Conservation (phyloP, 2,113 vertebrate species). For the Romanogobio albipinnatus region DNA sequence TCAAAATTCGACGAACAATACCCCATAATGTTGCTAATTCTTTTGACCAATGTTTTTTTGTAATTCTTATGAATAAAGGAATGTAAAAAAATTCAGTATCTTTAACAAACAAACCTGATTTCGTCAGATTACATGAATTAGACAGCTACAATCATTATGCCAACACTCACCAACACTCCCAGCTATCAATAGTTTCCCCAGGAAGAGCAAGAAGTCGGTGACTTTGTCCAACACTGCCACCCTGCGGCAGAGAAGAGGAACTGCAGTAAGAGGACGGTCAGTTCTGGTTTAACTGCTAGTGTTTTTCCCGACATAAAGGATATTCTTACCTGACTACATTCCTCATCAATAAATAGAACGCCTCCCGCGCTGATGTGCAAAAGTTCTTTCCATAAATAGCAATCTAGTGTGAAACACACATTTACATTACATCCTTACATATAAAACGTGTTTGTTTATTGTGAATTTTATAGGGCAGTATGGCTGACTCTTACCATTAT, state of each 20-base stretch:
- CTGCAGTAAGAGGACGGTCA: not conserved
- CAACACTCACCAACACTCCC: constrained; percentile 84
- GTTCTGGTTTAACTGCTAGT: not conserved
- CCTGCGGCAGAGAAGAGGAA: constrained; percentile 68
- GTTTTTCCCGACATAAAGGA: too few relatives aligned
- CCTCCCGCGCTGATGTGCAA: constrained; percentile 86
- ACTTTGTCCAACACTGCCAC: constrained; percentile 92
- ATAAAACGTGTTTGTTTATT: not conserved
- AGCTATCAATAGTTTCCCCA: constrained; percentile 88
- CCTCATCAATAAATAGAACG: constrained; percentile 90
- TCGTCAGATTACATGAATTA: too few relatives aligned
- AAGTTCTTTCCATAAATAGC: constrained; percentile 92
- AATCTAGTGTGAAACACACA: constrained; percentile 73
- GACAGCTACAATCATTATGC: too few relatives aligned
- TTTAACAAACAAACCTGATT: too few relatives aligned
- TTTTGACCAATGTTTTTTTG: too few relatives aligned
- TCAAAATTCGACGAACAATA: too few relatives aligned
- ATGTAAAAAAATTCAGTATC: too few relatives aligned
- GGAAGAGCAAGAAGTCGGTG: constrained; percentile 87
- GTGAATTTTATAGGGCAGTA: not conserved
- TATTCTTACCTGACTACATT: constrained; percentile 85
- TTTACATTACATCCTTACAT: too few relatives aligned
- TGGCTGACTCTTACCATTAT: constrained; percentile 85
- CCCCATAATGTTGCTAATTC: too few relatives aligned
- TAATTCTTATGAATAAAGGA: too few relatives aligned